A percentile compares a stretch with the other conserved stretches of the same genome.
Evolutionary conservation across 1,140 invertebrate genomes (phyloP).

Genomic region (Doryteuthis pealeii): DNA sequence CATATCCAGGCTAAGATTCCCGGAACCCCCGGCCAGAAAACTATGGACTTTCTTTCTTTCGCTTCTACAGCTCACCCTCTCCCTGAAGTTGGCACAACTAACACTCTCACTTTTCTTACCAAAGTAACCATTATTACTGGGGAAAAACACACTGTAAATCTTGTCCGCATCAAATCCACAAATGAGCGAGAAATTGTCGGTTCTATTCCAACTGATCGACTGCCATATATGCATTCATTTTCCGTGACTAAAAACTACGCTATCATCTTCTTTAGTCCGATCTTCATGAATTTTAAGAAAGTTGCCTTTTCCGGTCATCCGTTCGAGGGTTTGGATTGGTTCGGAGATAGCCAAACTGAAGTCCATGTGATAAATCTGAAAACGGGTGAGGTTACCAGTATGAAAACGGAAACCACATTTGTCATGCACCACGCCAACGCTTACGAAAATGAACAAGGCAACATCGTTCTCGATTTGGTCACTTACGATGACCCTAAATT

Average conservation of each 20-base stretch:
- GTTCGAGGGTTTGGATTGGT: constrained; percentile 41
- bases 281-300: constrained; percentile 41
- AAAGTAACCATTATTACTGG: constrained; percentile 28
- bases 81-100: constrained; percentile 35
- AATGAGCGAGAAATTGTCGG: constrained; percentile 36
- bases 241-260: constrained; percentile 44
- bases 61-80: constrained; percentile 49
- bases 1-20: background rate
- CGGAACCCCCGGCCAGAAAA: background rate
- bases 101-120: constrained; percentile 39
- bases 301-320: constrained; percentile 36
- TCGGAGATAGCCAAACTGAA: constrained; percentile 23
- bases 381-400: constrained; percentile 30
- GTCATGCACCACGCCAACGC: constrained; percentile 53
- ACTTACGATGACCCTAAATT: constrained; percentile 38
- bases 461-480: constrained; percentile 46
- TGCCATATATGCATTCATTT: constrained; percentile 55
- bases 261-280: constrained; percentile 46
- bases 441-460: constrained; percentile 34
- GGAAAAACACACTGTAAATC: constrained; percentile 34
- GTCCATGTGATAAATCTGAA: constrained; percentile 43
- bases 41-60: constrained; percentile 34
- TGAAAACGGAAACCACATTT: constrained; percentile 43
- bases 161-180: constrained; percentile 38
- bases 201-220: constrained; percentile 36